Base-by-base conservation (phyloP, 2,113 vertebrate genomes). In the Ranitomeya variabilis region DNA sequence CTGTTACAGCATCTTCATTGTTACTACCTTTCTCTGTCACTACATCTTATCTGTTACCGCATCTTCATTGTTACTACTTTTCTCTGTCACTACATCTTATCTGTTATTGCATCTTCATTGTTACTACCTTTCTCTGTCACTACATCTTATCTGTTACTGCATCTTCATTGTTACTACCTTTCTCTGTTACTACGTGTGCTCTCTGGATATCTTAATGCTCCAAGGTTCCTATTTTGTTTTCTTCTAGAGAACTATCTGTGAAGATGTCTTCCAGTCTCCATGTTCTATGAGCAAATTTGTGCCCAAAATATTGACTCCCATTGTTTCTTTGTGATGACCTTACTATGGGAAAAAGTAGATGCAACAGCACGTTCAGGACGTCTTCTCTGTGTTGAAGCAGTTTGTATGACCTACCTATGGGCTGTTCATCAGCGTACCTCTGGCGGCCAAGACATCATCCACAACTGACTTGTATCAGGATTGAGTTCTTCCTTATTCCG, bases 261-360 rank as follows among this genome's bases (percentile, higher is more conserved):
- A 81, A 62, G 79, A 84, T 55, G 82, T 84, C 82, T 84, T 84
- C 82, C 82, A 84, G n/a, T 52, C 14, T 66, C 80, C 18, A 0
- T 7, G 26, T 62, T 19, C 66, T 23, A 4, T 67, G 66, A 31
- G 12, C n/a, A 80, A 19, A 19, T 21, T 57, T 59, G 23, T 9
- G 23, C 19, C 37, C 23, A 82, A 82, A n/a, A 60, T 60, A 8
- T n/a, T 64, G 16, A 66, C 26, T 64, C 0, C 26, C 8, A 0
- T 5, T 60, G 7, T 37, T 31, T 57, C 14, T 14, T 23, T 16
- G 52, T 64, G 80, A 83, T 18, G 45, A 67, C 7, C 6, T 67
- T 52, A 23, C 37, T 23, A 83, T 83, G 64, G 45, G 62, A 67
- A 67, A 31, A 6, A 55, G 2, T 7, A 69, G 62, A 52, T 7